phyloP scores from a whole-genome alignment of 53 echinoderm and acorn worm species.

The Actinopyga echinites region DNA sequence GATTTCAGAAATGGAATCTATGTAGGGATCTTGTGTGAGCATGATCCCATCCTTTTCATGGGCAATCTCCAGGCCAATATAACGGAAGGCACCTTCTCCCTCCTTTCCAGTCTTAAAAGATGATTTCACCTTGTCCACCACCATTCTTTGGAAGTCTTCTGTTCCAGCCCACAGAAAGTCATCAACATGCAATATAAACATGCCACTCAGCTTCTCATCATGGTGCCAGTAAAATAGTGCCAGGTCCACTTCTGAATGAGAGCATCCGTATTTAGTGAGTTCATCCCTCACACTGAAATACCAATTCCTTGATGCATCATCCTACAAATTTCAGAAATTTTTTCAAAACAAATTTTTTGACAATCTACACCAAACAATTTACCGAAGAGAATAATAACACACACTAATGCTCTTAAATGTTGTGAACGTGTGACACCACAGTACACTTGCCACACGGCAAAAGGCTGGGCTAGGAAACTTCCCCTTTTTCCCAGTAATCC shows the following conservation, averaged over 20 bases:
- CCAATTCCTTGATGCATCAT: background rate
- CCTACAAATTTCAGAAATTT: background rate
- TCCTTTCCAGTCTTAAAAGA: background rate
- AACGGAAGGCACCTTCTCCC: background rate
- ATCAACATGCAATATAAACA: background rate
- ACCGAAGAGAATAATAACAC: too few relatives aligned
- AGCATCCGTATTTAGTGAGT: background rate
- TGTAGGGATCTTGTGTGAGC: conserved; percentile 1
- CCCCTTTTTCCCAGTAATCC: too few relatives aligned
- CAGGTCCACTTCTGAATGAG: background rate
- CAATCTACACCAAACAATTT: too few relatives aligned
- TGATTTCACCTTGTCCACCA: background rate
- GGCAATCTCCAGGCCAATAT: background rate
- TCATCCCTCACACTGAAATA: background rate
- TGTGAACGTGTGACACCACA: too few relatives aligned
- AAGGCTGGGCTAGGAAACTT: too few relatives aligned
- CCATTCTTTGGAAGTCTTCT: background rate
- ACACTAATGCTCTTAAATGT: too few relatives aligned
- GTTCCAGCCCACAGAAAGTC: background rate
- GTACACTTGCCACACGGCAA: too few relatives aligned
- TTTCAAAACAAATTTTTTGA: too few relatives aligned
- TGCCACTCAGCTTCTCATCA: background rate
- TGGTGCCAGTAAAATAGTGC: background rate
- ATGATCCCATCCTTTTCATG: background rate
- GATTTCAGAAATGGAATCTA: background rate